Base-by-base conservation (phyloP, 2,888 invertebrate species). In the Myopa tessellatipennis region DNA sequence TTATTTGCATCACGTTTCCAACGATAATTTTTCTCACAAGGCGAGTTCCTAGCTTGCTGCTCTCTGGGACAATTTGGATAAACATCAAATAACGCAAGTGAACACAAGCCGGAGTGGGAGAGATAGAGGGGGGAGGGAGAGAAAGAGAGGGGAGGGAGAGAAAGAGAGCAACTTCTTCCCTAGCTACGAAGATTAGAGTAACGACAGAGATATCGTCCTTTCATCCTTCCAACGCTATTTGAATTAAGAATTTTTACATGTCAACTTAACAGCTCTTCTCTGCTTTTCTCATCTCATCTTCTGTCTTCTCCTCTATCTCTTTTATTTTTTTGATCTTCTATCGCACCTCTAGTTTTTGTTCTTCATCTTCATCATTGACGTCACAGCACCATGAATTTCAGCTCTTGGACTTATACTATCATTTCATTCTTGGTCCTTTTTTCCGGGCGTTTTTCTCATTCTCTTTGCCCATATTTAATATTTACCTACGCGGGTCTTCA, bases 181-280 rank as follows among this genome's bases (percentile, higher is more conserved):
- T 26, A 26, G 26, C 26, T 26, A 26, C 26, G 26, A 26, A 26
- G 26, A 26, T 26, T 26, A 26, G 26, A 8, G 8, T 50, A 10
- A 14, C 50, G 50, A 8, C 50, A 50, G 50, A 50, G 50, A 50
- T 50, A 14, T 10, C 10, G 1, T 3, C 50, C 8, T 50, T 50
- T 50, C 50, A 1, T 14, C 10, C 50, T 73, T 74, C 79, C 63
- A 67, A 61, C 65, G 77, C 70, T 79, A 79, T 79, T 79, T 79
- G 79, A 77, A 67, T 79, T 79, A 71, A 77, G 74, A 77, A 79
- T 77, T 79, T 50, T 79, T 77, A 77, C 74, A 77, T 79, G 79
- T 79, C 79, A 77, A 77, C 77, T 79, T 79, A 74, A 61, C 63
- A 69, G 70, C 63, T 50, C 36, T 16, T 10, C n/a, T 38, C 67